Percentiles rank a stretch among this genome's conserved stretches.
Evolutionary conservation across 2,888 invertebrate genomes (phyloP).

Genomic region (Eilema sororculum): DNA sequence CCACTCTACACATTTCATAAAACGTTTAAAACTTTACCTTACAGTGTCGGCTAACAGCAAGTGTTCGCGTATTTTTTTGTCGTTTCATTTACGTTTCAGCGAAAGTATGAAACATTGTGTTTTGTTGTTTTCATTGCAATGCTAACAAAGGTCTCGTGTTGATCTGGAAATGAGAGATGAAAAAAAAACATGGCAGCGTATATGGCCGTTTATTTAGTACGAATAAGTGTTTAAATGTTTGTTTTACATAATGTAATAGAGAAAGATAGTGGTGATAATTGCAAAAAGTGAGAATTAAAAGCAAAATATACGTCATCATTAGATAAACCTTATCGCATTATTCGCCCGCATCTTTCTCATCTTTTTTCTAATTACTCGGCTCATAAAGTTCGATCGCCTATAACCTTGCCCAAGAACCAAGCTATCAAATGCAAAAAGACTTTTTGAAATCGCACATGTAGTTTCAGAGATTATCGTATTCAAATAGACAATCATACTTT

Average conservation of each 20-base stretch:
- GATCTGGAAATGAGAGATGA: constrained; percentile 20
- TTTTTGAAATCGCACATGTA: too few relatives aligned
- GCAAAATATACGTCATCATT: too few relatives aligned
- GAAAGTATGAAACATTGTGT: constrained; percentile 21
- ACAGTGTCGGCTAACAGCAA: constrained; percentile 35
- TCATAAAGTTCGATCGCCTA: too few relatives aligned
- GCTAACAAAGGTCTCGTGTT: constrained; percentile 14
- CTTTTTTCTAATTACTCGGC: too few relatives aligned
- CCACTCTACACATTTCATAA: constrained; percentile 34
- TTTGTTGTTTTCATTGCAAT: constrained; percentile 17
- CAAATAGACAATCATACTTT: too few relatives aligned
- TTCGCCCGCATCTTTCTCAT: too few relatives aligned
- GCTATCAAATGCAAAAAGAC: too few relatives aligned
- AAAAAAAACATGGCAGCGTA: not conserved
- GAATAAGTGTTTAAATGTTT: not conserved
- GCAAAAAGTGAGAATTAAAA: too few relatives aligned
- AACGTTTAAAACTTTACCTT: constrained; percentile 47
- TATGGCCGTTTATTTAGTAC: constrained; percentile 12
- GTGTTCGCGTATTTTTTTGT: constrained; percentile 23
- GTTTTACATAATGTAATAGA: not conserved
- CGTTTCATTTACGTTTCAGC: not conserved
- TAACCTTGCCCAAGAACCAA: too few relatives aligned
- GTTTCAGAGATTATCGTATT: too few relatives aligned
- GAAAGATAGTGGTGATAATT: too few relatives aligned
- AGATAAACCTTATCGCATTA: too few relatives aligned